Evolutionary conservation across 2,888 invertebrate species (phyloP).

Genomic region (Sussaba pulchella): DNA sequence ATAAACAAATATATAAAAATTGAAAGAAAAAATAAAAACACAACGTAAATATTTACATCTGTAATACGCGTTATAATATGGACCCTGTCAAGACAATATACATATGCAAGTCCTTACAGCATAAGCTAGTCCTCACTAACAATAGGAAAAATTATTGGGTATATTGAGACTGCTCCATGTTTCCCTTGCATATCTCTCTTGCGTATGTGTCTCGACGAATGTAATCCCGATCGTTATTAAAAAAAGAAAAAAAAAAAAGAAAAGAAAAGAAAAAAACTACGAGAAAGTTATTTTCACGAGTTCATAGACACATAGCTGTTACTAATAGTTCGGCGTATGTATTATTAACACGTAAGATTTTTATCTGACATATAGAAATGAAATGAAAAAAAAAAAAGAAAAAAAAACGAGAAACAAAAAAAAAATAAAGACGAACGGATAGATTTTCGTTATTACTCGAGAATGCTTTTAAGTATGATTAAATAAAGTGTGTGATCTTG

Average conservation of each 20-base stretch:
- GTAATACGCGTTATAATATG: constrained; percentile 68
- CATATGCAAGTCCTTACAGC: constrained; percentile 72
- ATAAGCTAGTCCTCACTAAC: constrained; percentile 72
- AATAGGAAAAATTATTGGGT: constrained; percentile 66
- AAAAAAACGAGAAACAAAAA: too few relatives aligned
- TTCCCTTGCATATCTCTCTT: constrained; percentile 71
- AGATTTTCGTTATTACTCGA: constrained; percentile 45
- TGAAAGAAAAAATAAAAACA: constrained; percentile 8
- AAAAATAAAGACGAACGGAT: constrained; percentile 8
- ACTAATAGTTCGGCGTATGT: constrained; percentile 62
- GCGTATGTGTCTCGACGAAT: constrained; percentile 68
- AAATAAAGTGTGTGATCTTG: constrained; percentile 54
- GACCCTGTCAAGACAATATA: constrained; percentile 75
- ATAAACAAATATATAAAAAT: too few relatives aligned
- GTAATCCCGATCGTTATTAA: constrained; percentile 65
- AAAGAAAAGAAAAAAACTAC: constrained; percentile 31
- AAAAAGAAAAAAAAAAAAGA: constrained; percentile 31
- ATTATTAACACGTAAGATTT: constrained; percentile 39
- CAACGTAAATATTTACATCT: constrained; percentile 62
- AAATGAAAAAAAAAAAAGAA: neutral
- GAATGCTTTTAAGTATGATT: constrained; percentile 52
- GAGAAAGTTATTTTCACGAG: constrained; percentile 69
- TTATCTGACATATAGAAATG: constrained; percentile 38
- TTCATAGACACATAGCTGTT: constrained; percentile 65
- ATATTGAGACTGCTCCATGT: constrained; percentile 66